Evolutionary conservation across 2,888 invertebrate species (phyloP), one percentile per base, ranked within the genome.

Genomic region (Zaprionus bogoriensis): DNA sequence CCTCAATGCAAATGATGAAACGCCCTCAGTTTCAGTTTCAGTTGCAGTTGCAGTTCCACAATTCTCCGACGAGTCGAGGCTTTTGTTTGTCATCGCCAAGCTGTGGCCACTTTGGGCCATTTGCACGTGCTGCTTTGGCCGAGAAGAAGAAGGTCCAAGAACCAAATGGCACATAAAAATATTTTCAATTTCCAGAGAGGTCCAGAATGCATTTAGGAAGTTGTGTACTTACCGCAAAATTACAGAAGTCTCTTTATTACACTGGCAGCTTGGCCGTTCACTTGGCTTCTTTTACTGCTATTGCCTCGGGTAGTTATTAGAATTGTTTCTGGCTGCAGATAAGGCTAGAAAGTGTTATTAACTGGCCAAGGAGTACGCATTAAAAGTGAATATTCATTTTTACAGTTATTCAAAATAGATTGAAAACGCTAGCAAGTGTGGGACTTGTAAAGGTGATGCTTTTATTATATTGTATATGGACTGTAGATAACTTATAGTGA

Each of bases 141-240:
- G 44, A 30, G 22, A 54, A 42, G 51, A 47, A 30, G 22, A 54
- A 42, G 51, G 44, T 55, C 51, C 57, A 70, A 54, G 47, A 36
- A 10, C 19, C 38, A 72, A 68, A 64, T 68, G 57, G 52, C 52
- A 66, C 73, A 73, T 73, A 66, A 72, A 73, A 73, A 73, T 73
- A 73, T 73, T 73, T 72, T 73, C 73, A 73, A 73, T 73, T 73
- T 73, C 30, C 32, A 36, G 32, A 3, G n/a, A 36, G 44, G 61
- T 50, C 53, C 39, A 38, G 32, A 32, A 38, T 64, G 61, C 44
- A 48, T 60, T 71, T 46, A 67, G 48, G 45, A 58, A 71, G 67
- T 71, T 36, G 14, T 36, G 32, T 28, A 36, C 53, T 53, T 42
- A 36, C 46, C n/a, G 23, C 28, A 54, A 62, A 32, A 45, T 55